Percentiles rank a stretch among this genome's conserved stretches.
Evolutionary conservation across 2,113 vertebrate genomes (phyloP).

Genomic region (Spizaetus ornatus): DNA sequence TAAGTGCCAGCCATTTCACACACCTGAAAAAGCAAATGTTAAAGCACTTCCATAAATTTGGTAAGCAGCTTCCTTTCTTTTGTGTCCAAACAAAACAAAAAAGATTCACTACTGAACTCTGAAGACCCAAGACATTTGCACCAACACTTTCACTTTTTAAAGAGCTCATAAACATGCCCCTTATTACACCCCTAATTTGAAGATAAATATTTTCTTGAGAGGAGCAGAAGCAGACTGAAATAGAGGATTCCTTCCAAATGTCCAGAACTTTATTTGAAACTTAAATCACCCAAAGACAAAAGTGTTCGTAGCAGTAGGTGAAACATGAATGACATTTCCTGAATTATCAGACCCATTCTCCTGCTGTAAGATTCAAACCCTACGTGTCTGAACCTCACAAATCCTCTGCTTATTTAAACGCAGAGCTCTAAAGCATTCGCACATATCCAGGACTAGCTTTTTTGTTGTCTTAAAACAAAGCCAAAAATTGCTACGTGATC

Average conservation of each 20-base stretch:
- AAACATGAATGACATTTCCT: neutral
- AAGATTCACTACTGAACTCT: neutral
- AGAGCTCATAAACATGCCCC: neutral
- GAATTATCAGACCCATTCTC: neutral
- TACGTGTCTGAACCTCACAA: neutral
- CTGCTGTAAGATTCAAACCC: neutral
- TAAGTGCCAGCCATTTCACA: conserved; percentile 16
- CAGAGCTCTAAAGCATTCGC: neutral
- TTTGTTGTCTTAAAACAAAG: neutral
- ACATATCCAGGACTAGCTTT: neutral
- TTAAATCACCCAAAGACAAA: neutral
- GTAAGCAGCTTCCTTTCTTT: neutral
- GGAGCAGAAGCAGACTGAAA: neutral
- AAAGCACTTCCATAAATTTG: conserved; percentile 12
- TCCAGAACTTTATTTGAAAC: neutral
- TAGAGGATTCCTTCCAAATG: neutral
- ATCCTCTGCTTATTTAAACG: neutral
- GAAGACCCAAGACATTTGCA: neutral
- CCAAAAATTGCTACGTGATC: neutral
- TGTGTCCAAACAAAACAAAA: neutral
- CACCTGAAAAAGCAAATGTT: conserved; percentile 23
- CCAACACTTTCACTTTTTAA: neutral
- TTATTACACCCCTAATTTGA: neutral
- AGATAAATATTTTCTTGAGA: neutral
- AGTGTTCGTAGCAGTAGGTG: neutral